phyloP scores from a whole-genome alignment of 2,888 invertebrate species.

The Dynastes grantii region DNA sequence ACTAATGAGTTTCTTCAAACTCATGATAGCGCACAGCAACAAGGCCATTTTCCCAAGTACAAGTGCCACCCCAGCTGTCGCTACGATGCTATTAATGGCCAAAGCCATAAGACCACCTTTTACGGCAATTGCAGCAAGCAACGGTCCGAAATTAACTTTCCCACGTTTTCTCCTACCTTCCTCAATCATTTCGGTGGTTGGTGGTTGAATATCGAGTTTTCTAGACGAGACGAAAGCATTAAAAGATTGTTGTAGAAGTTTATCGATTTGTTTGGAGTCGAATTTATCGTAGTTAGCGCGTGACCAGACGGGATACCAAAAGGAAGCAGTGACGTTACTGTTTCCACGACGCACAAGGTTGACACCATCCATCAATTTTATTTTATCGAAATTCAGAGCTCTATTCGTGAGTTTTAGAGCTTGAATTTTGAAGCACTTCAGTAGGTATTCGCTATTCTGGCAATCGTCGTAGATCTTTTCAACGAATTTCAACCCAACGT shows the following conservation, averaged over 20 bases:
- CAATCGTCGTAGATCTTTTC: slow-evolving; percentile 77
- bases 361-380: slow-evolving; percentile 67
- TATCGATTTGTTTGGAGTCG: slow-evolving; percentile 76
- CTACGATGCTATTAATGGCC: slow-evolving; percentile 83
- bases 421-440: slow-evolving; percentile 82
- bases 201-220: slow-evolving; percentile 67
- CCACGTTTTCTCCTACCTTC: slow-evolving; percentile 78
- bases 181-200: slow-evolving; percentile 63
- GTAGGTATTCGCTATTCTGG: slow-evolving; percentile 76
- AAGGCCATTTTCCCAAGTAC: slow-evolving; percentile 86
- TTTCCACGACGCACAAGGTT: slow-evolving; percentile 44
- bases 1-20: slow-evolving; percentile 84
- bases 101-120: slow-evolving; percentile 83
- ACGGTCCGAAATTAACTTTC: slow-evolving; percentile 79
- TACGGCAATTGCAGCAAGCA: slow-evolving; percentile 79
- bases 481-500: slow-evolving; percentile 71
- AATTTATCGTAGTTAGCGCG: slow-evolving; percentile 66
- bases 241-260: slow-evolving; percentile 74
- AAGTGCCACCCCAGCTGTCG: slow-evolving; percentile 86
- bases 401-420: slow-evolving; percentile 78
- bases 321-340: neutral
- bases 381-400: slow-evolving; percentile 77
- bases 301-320: slow-evolving; percentile 21
- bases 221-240: slow-evolving; percentile 76
- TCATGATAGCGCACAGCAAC: slow-evolving; percentile 84